Conservation (phyloP, 2,888 invertebrate species). For the Artemia sp. region DNA sequence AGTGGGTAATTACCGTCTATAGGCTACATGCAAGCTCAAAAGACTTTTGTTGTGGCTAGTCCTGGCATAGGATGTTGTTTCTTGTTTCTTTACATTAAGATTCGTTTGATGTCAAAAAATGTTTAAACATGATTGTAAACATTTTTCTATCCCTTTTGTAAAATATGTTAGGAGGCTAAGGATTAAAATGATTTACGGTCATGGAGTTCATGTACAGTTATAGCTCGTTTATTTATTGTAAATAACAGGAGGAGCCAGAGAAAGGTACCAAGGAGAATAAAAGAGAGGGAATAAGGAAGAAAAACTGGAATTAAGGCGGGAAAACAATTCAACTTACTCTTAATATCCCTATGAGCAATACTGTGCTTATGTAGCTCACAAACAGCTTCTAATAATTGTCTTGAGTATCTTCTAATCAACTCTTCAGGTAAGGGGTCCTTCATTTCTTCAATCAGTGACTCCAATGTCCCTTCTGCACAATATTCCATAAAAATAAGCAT, state of each 20-base stretch:
- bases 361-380: constrained; percentile 61
- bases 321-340: constrained; percentile 40
- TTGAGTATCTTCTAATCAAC: constrained; percentile 61
- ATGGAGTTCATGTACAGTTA: too few relatives aligned
- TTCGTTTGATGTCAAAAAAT: too few relatives aligned
- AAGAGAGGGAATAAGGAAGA: neutral
- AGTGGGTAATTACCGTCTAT: too few relatives aligned
- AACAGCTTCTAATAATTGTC: constrained; percentile 64
- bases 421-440: constrained; percentile 56
- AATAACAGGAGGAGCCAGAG: neutral
- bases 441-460: constrained; percentile 52
- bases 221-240: too few relatives aligned
- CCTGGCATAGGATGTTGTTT: too few relatives aligned
- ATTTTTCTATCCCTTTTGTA: too few relatives aligned
- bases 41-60: too few relatives aligned
- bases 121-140: too few relatives aligned
- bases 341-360: constrained; percentile 84
- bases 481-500: constrained; percentile 93
- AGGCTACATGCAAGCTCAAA: too few relatives aligned
- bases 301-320: neutral
- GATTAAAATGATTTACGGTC: too few relatives aligned
- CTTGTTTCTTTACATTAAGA: too few relatives aligned
- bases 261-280: neutral
- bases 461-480: constrained; percentile 79
- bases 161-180: too few relatives aligned